These are phyloP conservation scores for Poicephalus meyeri DNA, from an alignment of 2,113 vertebrate genomes.

Conservation along the genomic window DNA sequence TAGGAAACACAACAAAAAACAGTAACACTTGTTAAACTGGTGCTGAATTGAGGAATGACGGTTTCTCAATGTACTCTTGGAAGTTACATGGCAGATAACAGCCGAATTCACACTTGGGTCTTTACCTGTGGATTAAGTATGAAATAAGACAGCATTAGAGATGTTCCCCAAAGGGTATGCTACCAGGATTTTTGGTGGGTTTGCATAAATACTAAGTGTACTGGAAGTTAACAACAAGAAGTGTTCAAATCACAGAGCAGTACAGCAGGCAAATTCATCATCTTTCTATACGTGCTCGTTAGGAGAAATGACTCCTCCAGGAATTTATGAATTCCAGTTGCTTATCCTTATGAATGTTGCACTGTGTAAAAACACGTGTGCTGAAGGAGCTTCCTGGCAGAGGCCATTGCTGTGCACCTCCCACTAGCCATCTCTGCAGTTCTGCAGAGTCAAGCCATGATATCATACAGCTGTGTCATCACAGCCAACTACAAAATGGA, in stretches of 20 bases:
- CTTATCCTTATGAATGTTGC: background rate
- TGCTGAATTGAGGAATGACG: background rate
- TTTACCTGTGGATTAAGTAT: background rate
- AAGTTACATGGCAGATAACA: background rate
- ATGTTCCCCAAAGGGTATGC: background rate
- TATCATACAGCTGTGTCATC: background rate
- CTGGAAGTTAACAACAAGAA: background rate
- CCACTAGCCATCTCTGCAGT: background rate
- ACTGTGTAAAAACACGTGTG: accelerated
- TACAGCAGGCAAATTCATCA: background rate
- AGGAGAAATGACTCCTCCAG: background rate
- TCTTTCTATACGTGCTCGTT: background rate
- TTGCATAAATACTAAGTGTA: background rate
- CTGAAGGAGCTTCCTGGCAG: background rate
- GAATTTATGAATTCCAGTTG: background rate
- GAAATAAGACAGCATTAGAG: background rate
- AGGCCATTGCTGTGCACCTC: background rate
- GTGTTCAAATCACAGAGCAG: background rate
- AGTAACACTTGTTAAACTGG: background rate
- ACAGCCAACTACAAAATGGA: background rate
- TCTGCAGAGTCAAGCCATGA: background rate
- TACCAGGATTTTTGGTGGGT: background rate
- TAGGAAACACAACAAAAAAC: slow-evolving; percentile 44
- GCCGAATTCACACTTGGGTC: background rate
- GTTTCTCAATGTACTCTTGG: background rate